Evolutionary conservation across 2,888 invertebrate genomes (phyloP).

Genomic region (Erebia ligea): DNA sequence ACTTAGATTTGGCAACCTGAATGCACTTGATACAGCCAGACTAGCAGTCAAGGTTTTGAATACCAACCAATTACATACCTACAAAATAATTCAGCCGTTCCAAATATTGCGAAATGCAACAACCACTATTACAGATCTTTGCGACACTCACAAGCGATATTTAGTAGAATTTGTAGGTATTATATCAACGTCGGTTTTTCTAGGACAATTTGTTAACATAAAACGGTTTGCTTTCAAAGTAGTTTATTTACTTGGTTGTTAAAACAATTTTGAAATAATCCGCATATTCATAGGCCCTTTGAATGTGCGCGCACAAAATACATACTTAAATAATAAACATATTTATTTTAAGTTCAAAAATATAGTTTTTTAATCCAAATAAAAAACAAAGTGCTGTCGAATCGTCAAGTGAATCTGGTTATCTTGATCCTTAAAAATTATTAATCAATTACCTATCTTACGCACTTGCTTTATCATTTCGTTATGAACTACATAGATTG

Average conservation of each 20-base stretch:
- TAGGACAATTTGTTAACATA: conserved; percentile 11
- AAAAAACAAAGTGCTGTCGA: too few species aligned
- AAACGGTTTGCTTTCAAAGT: conserved; percentile 2
- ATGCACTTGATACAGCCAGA: conserved; percentile 32
- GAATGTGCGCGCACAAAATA: too few species aligned
- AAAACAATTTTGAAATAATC: background rate
- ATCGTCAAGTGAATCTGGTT: too few species aligned
- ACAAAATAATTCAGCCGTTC: conserved; percentile 8
- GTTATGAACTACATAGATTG: too few species aligned
- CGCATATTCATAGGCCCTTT: background rate
- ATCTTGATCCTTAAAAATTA: too few species aligned
- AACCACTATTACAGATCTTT: conserved; percentile 8
- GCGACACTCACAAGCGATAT: background rate
- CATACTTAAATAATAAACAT: too few species aligned
- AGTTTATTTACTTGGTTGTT: background rate
- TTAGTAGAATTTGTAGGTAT: background rate
- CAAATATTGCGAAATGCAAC: conserved; percentile 14
- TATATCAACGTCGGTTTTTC: conserved; percentile 7
- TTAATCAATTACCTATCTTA: too few species aligned
- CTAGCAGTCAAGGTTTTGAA: conserved; percentile 35
- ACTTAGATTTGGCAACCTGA: conserved; percentile 30
- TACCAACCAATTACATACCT: conserved; percentile 26
- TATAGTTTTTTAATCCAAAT: too few species aligned
- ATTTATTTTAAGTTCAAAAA: too few species aligned
- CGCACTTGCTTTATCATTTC: too few species aligned